Evolutionary conservation across 2,888 invertebrate genomes (phyloP), one percentile per base, ranked within the genome.

Genomic region (Harpalus rufipes): DNA sequence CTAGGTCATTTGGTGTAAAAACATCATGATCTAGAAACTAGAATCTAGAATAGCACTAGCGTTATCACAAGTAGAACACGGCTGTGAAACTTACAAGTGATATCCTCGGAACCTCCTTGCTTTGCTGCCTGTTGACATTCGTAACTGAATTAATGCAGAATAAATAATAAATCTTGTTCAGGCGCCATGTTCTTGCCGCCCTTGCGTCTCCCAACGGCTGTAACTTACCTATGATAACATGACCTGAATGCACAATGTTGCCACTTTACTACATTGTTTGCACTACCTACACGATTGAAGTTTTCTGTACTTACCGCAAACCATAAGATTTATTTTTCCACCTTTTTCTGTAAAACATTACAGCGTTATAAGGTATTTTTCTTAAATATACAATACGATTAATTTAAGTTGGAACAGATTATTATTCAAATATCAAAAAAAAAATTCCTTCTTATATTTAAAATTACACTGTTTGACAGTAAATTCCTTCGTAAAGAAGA

Each of bases 131-230:
- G 74, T 84, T 76, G 83, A 84, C 83, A 84, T 76, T 76, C 58
- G 61, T 76, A 83, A 74, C 74, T 41, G 83, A 83, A 83, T 83
- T 74, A 83, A 83, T 84, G 83, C 76, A 74, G 76, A 76, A 76
- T 74, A 84, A 76, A 76, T 84, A 76, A 84, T 84, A 84, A 76
- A 84, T 76, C 83, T 74, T 68, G 68, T 76, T 76, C 68, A 32
- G 68, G 68, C 68, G 68, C 68, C 68, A 39, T 74, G 58, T 65
- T 63, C 18, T 72, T 51, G 25, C 63, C 39, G 16, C 63, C 68
- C 81, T 63, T 59, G n/a, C 61, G 18, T 61, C 41, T 56, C 16
- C 56, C 25, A 16, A 58, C 56, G 12, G 68, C 39, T 39, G 68
- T 68, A 68, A 12, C 72, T 51, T 74, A 82, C 82, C 82, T 72